Evolutionary conservation across 2,888 invertebrate genomes (phyloP).

Genomic region (Eristalinus sepulchralis): DNA sequence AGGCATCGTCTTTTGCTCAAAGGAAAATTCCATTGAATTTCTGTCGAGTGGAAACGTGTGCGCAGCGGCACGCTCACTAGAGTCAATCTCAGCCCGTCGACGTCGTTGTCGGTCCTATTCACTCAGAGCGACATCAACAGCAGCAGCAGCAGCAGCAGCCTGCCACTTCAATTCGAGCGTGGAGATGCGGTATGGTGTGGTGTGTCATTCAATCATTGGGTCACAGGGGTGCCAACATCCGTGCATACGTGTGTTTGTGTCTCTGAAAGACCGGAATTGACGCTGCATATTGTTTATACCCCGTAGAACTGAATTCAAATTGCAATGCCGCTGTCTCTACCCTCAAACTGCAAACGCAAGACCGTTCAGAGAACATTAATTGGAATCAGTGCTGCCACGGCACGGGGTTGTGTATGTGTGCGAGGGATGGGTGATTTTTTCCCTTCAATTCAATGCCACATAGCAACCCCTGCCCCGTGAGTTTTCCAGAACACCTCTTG

Average conservation of each 20-base stretch:
- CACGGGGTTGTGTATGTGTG: background rate
- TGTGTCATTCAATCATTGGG: conserved; percentile 64
- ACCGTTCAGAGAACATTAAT: conserved; percentile 28
- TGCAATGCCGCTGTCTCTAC: conserved; percentile 9
- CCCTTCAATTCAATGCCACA: background rate
- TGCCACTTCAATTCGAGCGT: conserved; percentile 31
- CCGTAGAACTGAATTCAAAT: conserved; percentile 31
- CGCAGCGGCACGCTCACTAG: conserved; percentile 57
- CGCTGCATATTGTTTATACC: conserved; percentile 32
- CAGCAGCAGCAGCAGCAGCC: background rate
- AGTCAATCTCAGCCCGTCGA: conserved; percentile 49
- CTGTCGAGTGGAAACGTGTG: conserved; percentile 67
- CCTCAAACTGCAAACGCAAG: conserved; percentile 31
- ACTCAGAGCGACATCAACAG: background rate
- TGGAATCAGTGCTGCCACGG: conserved; percentile 36
- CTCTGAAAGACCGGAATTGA: conserved; percentile 18
- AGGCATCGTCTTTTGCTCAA: conserved; percentile 21
- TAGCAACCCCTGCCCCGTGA: conserved; percentile 21
- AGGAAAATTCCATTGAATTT: conserved; percentile 61
- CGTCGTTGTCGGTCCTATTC: conserved; percentile 11
- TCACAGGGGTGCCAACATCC: conserved; percentile 47
- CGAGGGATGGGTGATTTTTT: background rate
- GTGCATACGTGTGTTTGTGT: background rate
- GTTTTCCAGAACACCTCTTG: conserved; percentile 30
- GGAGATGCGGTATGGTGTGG: conserved; percentile 37